These are phyloP conservation scores for Orthonychiurus folsomi DNA, from an alignment of 2,888 invertebrate species.

Conservation along the genomic window DNA sequence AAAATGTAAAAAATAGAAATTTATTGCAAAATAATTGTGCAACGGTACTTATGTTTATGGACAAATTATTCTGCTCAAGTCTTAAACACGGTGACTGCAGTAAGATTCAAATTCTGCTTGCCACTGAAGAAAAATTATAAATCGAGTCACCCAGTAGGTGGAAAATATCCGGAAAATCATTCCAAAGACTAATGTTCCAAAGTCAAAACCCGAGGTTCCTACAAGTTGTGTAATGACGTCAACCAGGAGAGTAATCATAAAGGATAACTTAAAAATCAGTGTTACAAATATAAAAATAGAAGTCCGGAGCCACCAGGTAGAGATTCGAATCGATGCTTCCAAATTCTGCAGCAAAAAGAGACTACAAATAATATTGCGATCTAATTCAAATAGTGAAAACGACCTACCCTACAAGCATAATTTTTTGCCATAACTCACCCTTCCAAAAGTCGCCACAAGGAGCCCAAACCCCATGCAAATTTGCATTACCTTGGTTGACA, in stretches of 20 bases:
- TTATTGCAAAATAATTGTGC: too few species aligned
- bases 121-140: conserved; percentile 2
- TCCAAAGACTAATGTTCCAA: not conserved
- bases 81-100: not conserved
- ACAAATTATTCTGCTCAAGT: too few species aligned
- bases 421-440: not conserved
- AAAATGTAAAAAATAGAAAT: too few species aligned
- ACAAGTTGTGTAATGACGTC: not conserved
- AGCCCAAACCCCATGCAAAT: conserved; percentile 12
- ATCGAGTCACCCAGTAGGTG: conserved; percentile 1
- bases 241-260: not conserved
- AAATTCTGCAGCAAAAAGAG: not conserved
- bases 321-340: conserved; percentile 8
- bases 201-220: not conserved
- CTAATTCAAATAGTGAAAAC: not conserved
- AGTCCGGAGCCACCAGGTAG: conserved; percentile 9
- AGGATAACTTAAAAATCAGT: not conserved
- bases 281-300: not conserved
- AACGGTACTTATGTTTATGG: too few species aligned
- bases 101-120: conserved; percentile 11
- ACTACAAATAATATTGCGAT: not conserved
- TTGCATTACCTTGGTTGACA: not conserved
- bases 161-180: conserved; percentile 11
- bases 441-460: conserved; percentile 10
- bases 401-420: not conserved